Evolutionary conservation across 2,888 invertebrate genomes (phyloP).

Genomic region (Aporophyla nigra): DNA sequence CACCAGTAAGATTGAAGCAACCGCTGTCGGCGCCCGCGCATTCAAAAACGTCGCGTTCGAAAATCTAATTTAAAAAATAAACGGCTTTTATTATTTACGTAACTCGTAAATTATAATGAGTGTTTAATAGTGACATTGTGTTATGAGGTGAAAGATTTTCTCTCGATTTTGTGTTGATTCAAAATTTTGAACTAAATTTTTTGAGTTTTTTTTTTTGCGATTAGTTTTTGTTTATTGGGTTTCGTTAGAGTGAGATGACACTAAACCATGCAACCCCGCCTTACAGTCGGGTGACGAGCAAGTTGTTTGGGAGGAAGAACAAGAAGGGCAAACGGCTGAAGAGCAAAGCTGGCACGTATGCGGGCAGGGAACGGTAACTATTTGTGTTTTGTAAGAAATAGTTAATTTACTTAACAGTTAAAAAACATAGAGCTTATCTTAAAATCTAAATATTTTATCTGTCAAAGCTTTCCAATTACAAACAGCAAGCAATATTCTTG

Average conservation of each 20-base stretch:
- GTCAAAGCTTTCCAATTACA: neutral
- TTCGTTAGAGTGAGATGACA: constrained; percentile 77
- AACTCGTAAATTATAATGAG: constrained; percentile 45
- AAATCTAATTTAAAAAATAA: constrained; percentile 37
- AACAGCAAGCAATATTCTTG: neutral
- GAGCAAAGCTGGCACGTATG: constrained; percentile 82
- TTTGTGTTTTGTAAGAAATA: constrained; percentile 2
- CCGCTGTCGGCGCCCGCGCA: constrained; percentile 77
- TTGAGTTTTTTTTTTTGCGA: constrained; percentile 31
- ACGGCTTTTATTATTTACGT: constrained; percentile 20
- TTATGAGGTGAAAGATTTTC: constrained; percentile 62
- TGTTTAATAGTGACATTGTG: constrained; percentile 52
- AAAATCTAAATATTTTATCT: too few species aligned
- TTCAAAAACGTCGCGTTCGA: constrained; percentile 43
- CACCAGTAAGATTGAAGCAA: constrained; percentile 76
- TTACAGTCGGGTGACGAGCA: constrained; percentile 82
- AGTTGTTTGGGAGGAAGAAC: constrained; percentile 86
- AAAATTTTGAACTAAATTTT: neutral
- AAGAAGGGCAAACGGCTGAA: constrained; percentile 85
- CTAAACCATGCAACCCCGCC: constrained; percentile 80
- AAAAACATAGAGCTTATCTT: neutral
- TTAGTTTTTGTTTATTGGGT: constrained; percentile 39
- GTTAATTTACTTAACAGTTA: neutral
- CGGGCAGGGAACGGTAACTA: constrained; percentile 85
- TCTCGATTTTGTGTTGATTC: constrained; percentile 30